Percentiles rank a stretch among this genome's conserved stretches.
These are phyloP conservation scores for Pachypanchax playfairii DNA, from an alignment of 2,113 vertebrate species.

Conservation along the genomic window DNA sequence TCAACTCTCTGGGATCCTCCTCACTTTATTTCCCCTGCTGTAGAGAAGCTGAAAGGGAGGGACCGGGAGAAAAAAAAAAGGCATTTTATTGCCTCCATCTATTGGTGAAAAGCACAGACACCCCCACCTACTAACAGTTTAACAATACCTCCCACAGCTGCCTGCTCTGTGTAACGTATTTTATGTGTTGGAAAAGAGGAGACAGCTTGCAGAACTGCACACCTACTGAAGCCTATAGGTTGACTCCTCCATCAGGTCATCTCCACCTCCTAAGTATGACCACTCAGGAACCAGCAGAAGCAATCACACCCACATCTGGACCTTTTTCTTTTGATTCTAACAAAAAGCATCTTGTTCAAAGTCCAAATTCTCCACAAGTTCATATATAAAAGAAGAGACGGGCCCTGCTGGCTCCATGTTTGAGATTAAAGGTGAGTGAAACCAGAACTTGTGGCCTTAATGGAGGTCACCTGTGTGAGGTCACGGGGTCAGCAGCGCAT, in stretches of 20 bases:
- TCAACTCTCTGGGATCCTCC: constrained; percentile 31
- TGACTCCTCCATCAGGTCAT: constrained; percentile 22
- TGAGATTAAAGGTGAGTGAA: constrained; percentile 46
- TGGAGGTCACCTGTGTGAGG: constrained; percentile 52
- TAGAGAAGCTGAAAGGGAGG: constrained; percentile 42
- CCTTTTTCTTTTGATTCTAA: constrained; percentile 16
- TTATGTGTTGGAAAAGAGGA: constrained; percentile 16
- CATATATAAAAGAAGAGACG: constrained; percentile 28
- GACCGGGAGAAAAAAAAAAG: constrained; percentile 16
- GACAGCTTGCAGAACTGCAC: constrained; percentile 29
- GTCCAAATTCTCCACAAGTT: constrained; percentile 31
- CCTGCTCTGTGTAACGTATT: constrained; percentile 14
- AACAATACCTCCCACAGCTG: constrained; percentile 44
- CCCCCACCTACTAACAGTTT: constrained; percentile 20
- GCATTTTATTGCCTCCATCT: constrained; percentile 66
- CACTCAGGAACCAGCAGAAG: constrained; percentile 19
- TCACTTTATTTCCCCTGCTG: constrained; percentile 41
- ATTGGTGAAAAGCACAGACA: constrained; percentile 52
- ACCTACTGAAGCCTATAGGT: constrained; percentile 41
- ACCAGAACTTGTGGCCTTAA: constrained; percentile 22
- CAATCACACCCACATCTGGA: constrained; percentile 13
- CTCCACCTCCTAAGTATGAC: constrained; percentile 25
- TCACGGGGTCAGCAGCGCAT: constrained; percentile 45
- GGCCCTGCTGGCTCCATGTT: constrained; percentile 28
- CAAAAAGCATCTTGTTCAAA: constrained; percentile 24